A percentile compares a stretch with the other conserved stretches of the same genome.
Evolutionary conservation across 1,140 invertebrate species (phyloP).

Genomic region (Phymorhynchus buccinoides): DNA sequence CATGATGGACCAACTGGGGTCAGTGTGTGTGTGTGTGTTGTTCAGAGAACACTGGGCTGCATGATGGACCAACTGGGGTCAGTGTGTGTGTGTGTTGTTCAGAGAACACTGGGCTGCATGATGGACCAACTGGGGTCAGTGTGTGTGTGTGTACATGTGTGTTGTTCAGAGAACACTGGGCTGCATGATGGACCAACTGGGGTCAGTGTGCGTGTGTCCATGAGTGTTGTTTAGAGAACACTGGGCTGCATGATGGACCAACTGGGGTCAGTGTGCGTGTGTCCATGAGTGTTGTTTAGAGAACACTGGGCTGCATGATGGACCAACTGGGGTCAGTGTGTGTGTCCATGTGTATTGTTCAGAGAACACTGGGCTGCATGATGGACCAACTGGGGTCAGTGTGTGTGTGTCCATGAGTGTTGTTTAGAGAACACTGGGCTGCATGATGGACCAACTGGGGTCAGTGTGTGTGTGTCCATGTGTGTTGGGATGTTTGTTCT

Average conservation of each 20-base stretch:
- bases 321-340: slow-evolving; percentile 64
- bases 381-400: slow-evolving; percentile 66
- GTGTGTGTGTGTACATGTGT: no score
- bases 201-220: slow-evolving; percentile 59
- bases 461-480: background rate
- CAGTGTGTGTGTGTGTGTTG: slow-evolving; percentile 45
- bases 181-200: slow-evolving; percentile 61
- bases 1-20: slow-evolving; percentile 65
- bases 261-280: slow-evolving; percentile 60
- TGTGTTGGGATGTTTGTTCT: background rate
- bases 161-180: slow-evolving; percentile 63
- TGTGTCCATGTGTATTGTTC: no score
- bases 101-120: slow-evolving; percentile 61
- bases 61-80: slow-evolving; percentile 66
- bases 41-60: slow-evolving; percentile 61
- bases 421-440: slow-evolving; percentile 62
- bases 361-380: slow-evolving; percentile 61
- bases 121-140: slow-evolving; percentile 66
- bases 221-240: no score
- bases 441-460: slow-evolving; percentile 52
- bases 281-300: no score
- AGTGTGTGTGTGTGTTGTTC: no score
- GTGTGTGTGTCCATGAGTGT: no score
- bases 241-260: slow-evolving; percentile 62
- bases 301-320: slow-evolving; percentile 61